Evolutionary conservation across 2,888 invertebrate species (phyloP).

Genomic region (Globia sparganii): DNA sequence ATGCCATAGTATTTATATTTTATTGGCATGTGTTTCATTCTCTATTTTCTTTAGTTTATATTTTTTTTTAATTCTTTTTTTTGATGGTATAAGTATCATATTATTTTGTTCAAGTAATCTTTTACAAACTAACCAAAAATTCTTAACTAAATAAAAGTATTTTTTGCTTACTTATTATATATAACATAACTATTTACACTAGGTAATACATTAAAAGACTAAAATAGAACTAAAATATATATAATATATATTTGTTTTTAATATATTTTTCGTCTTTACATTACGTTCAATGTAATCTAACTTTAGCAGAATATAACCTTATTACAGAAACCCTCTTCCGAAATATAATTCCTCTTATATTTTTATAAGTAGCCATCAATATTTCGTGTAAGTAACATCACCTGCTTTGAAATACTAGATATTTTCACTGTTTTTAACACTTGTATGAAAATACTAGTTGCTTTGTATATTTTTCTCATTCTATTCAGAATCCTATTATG

Average conservation of each 20-base stretch:
- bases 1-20: background rate
- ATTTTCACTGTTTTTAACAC: background rate
- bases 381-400: constrained; percentile 10
- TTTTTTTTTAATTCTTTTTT: background rate
- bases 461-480: background rate
- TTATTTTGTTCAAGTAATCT: background rate
- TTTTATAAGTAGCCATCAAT: constrained; percentile 22
- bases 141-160: no score
- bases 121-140: background rate
- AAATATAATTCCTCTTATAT: constrained; percentile 17
- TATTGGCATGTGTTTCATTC: background rate
- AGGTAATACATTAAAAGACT: no score
- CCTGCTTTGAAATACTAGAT: background rate
- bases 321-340: background rate
- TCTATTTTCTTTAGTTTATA: background rate
- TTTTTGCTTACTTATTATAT: no score
- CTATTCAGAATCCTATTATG: background rate
- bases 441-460: background rate
- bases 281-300: background rate
- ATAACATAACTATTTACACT: no score
- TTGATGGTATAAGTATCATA: background rate
- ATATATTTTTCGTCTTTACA: no score
- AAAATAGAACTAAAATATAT: no score
- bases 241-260: no score
- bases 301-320: background rate